Evolutionary conservation across 92 coral and sea anemone species (phyloP).

Genomic region (Meandrina meandrites): DNA sequence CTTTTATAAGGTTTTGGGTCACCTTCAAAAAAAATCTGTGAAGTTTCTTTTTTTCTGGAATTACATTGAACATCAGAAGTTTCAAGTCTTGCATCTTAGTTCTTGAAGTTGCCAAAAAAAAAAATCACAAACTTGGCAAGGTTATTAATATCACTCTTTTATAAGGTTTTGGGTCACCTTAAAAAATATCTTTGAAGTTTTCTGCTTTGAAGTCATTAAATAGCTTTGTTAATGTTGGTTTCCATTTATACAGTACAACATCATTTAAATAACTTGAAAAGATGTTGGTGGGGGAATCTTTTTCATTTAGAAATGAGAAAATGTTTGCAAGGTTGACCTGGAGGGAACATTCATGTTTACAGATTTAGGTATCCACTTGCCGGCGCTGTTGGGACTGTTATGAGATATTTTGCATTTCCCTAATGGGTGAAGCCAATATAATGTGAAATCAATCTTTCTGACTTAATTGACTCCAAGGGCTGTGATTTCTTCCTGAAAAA

Average conservation of each 20-base stretch:
- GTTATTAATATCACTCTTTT: too few species aligned
- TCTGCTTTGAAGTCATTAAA: too few species aligned
- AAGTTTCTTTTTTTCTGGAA: too few species aligned
- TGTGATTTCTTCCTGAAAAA: background rate
- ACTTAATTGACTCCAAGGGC: background rate
- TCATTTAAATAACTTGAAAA: background rate
- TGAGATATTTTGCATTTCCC: background rate
- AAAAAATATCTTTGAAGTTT: too few species aligned
- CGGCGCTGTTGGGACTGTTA: background rate
- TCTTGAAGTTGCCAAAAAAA: background rate
- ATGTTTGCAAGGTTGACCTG: background rate
- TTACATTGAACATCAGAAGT: background rate
- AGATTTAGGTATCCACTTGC: background rate
- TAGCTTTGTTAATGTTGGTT: too few species aligned
- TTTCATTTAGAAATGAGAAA: too few species aligned
- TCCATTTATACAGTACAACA: too few species aligned
- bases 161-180: too few species aligned
- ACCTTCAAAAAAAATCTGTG: too few species aligned
- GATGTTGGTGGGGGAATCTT: background rate
- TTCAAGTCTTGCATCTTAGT: background rate
- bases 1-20: too few species aligned
- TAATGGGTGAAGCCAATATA: background rate
- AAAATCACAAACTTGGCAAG: too few species aligned
- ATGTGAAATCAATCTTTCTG: too few species aligned
- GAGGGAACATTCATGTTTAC: background rate